Percentiles rank a stretch among this genome's conserved stretches.
These are phyloP conservation scores for Spialia ferax DNA, from an alignment of 2,888 invertebrate genomes.

Conservation along the genomic window DNA sequence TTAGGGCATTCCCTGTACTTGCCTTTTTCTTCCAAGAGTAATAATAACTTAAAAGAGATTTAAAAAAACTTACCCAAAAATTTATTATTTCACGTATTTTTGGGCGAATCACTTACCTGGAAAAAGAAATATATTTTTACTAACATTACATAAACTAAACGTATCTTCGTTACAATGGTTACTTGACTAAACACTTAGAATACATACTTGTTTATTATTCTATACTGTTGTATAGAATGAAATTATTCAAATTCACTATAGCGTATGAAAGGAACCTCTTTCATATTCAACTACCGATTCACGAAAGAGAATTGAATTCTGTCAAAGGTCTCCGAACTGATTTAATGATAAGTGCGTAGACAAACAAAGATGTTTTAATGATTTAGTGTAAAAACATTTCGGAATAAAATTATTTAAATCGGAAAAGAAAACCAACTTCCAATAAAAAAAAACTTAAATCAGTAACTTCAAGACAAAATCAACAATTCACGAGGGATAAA, in stretches of 20 bases:
- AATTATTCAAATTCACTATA: not conserved
- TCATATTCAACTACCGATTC: not conserved
- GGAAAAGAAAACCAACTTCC: too few relatives aligned
- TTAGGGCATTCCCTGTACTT: too few relatives aligned
- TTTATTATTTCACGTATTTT: not conserved
- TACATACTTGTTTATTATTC: too few relatives aligned
- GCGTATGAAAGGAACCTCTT: not conserved
- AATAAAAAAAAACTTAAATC: too few relatives aligned
- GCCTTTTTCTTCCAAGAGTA: too few relatives aligned
- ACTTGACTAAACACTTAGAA: not conserved
- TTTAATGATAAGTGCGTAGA: not conserved
- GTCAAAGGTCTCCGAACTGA: slow-evolving; percentile 9
- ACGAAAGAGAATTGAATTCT: slow-evolving; percentile 2
- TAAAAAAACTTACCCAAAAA: too few relatives aligned
- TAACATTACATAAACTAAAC: too few relatives aligned
- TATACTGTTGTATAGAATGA: too few relatives aligned
- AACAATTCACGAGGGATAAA: not conserved
- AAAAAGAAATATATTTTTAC: too few relatives aligned
- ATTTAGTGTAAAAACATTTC: not conserved
- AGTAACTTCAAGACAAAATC: not conserved
- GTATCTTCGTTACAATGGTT: too few relatives aligned
- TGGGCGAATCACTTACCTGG: not conserved
- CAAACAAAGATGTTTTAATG: slow-evolving; percentile 1
- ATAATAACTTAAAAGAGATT: too few relatives aligned
- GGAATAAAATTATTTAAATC: too few relatives aligned